Percentiles rank a stretch among this genome's conserved stretches.
Conservation (phyloP, 2,113 vertebrate genomes). For the Daphoenositta chrysoptera region DNA sequence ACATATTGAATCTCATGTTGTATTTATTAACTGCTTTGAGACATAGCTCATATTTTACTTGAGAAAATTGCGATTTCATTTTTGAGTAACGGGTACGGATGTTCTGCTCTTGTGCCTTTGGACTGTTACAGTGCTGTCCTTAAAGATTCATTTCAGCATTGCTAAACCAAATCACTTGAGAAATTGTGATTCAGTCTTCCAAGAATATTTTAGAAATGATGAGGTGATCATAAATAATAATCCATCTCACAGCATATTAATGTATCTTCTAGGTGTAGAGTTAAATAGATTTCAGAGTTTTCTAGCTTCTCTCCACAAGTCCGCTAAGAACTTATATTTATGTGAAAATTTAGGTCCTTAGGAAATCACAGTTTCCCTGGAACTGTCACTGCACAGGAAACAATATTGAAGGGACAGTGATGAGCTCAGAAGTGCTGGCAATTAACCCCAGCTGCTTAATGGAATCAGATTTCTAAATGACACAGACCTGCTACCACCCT, state of each 20-base stretch:
- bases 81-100: rapidly evolving
- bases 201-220: not conserved
- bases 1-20: not conserved
- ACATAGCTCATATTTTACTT: not conserved
- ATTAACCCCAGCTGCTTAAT: not conserved
- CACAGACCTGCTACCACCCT: not conserved
- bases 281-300: not conserved
- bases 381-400: not conserved
- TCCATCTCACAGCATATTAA: not conserved
- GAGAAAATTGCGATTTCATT: not conserved
- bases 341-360: not conserved
- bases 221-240: not conserved
- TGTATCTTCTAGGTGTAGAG: not conserved
- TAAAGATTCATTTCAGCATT: not conserved
- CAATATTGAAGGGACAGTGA: not conserved
- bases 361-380: not conserved
- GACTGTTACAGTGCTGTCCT: not conserved
- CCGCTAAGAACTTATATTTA: not conserved
- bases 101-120: not conserved
- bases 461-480: not conserved
- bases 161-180: not conserved
- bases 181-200: not conserved
- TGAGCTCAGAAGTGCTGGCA: not conserved
- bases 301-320: not conserved
- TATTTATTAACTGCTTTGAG: not conserved